Evolutionary conservation across 2,113 vertebrate genomes (phyloP).

Genomic region (Neodon shergylaensis): DNA sequence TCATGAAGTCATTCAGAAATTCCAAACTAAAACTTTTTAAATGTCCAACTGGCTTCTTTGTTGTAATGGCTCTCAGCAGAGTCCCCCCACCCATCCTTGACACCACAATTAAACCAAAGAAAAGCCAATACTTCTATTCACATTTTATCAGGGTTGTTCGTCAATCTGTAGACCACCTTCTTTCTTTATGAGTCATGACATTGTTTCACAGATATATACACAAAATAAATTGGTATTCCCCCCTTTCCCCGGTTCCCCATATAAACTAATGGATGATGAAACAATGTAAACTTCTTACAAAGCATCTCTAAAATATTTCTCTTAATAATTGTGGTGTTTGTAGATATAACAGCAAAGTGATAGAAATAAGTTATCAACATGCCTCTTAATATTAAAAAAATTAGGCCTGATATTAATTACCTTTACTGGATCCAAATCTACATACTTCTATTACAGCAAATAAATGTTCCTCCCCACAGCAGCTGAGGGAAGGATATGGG

Average conservation of each 20-base stretch:
- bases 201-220: not conserved
- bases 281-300: not conserved
- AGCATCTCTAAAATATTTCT: not conserved
- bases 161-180: not conserved
- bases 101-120: not conserved
- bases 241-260: not conserved
- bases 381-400: slow-evolving; percentile 19
- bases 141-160: not conserved
- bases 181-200: not conserved
- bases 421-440: not conserved
- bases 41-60: not conserved
- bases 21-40: not conserved
- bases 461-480: not conserved
- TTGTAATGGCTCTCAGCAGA: not conserved
- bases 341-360: not conserved
- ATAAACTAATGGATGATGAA: not conserved
- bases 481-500: not conserved
- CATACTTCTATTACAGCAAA: not conserved
- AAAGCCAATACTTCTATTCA: not conserved
- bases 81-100: not conserved
- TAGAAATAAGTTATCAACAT: not conserved
- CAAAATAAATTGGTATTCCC: not conserved
- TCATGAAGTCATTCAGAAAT: not conserved
- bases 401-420: not conserved
- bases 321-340: not conserved